Evolutionary conservation across 2,113 vertebrate genomes (phyloP).

Genomic region (Procapra przewalskii): DNA sequence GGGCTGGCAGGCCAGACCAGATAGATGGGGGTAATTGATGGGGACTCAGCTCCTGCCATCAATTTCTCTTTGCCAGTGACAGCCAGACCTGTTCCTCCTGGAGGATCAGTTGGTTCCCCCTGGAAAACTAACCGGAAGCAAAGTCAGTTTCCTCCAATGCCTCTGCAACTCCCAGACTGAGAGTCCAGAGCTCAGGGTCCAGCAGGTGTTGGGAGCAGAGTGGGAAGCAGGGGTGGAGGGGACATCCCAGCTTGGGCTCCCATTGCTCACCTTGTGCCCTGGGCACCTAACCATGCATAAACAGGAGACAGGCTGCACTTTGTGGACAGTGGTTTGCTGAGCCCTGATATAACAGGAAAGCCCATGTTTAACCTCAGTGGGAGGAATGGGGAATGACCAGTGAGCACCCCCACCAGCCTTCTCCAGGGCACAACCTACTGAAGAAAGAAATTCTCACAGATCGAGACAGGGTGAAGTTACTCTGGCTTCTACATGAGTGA

Average conservation of each 20-base stretch:
- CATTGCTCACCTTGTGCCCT: accelerated
- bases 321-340: not conserved
- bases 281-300: not conserved
- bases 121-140: not conserved
- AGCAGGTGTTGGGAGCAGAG: not conserved
- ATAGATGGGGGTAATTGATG: accelerated
- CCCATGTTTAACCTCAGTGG: too few species aligned
- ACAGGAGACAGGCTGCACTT: too few species aligned
- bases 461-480: not conserved
- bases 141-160: not conserved
- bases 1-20: accelerated
- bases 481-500: not conserved
- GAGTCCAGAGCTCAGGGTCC: not conserved
- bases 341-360: not conserved
- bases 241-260: not conserved
- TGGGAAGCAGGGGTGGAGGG: accelerated
- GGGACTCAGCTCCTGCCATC: accelerated
- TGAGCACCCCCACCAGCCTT: accelerated
- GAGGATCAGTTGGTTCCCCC: not conserved
- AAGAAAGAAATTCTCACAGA: not conserved
- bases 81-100: not conserved
- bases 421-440: not conserved
- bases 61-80: not conserved
- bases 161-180: not conserved
- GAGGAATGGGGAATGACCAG: accelerated